These are phyloP conservation scores for Lepidochrysops patricia DNA, from an alignment of 2,888 invertebrate species.

Conservation along the genomic window DNA sequence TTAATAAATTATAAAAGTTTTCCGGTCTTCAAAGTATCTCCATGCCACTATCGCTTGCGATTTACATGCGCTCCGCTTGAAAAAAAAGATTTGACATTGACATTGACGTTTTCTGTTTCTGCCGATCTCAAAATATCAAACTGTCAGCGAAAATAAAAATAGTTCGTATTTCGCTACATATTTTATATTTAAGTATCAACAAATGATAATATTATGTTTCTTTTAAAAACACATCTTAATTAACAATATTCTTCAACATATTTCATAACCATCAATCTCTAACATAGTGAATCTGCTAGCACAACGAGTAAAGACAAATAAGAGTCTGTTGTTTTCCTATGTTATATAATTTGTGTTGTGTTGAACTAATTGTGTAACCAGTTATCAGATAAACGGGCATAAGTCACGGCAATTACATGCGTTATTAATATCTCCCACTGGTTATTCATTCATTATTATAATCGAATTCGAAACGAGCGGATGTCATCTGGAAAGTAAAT, in stretches of 20 bases:
- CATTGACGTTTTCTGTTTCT: background rate
- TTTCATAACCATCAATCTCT: background rate
- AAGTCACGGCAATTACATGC: background rate
- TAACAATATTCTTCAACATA: background rate
- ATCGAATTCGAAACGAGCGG: background rate
- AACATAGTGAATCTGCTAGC: background rate
- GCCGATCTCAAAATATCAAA: background rate
- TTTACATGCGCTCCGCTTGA: too few species aligned
- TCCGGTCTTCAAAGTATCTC: too few species aligned
- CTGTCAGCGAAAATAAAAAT: background rate
- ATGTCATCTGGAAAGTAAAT: constrained; percentile 21
- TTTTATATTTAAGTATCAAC: too few species aligned
- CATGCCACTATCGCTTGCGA: too few species aligned
- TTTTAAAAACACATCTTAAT: background rate
- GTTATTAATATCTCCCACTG: background rate
- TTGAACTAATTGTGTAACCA: constrained; percentile 9
- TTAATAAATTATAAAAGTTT: too few species aligned
- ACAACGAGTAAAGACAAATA: background rate
- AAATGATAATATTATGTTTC: too few species aligned
- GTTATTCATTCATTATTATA: background rate
- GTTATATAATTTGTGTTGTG: constrained; percentile 9
- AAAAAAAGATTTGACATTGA: too few species aligned
- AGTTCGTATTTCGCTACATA: too few species aligned
- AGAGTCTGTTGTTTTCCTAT: background rate
- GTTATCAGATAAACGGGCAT: constrained; percentile 4